Evolutionary conservation across 2,888 invertebrate species (phyloP), one percentile per base, ranked within the genome.

Genomic region (Trichopoda pennipes): DNA sequence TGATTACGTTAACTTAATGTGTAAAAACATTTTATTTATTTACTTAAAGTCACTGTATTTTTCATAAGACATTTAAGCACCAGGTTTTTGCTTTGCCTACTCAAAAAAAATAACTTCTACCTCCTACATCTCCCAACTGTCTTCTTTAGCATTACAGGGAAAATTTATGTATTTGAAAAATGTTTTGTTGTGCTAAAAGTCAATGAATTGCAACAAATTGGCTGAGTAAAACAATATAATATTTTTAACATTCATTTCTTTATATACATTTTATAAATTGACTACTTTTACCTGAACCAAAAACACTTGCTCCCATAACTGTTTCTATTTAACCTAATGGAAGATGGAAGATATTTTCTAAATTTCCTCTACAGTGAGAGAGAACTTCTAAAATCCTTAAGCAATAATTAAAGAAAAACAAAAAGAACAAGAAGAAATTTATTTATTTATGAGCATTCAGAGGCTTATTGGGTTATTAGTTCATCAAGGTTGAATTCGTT

Each of bases 201-300:
- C 89, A 88, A 88, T 88, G 88, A 89, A 87, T 88, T 88, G 88
- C 88, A 88, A 88, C 89, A 88, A 88, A 89, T 88, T 88, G 70
- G 28, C 66, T 66, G 49, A 60, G 69, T 53, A 35, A 16, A 70
- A 70, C 44, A 78, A 81, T 64, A 74, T 66, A 74, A 81, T 78
- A 78, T 81, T 70, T 69, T 68, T 16, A n/a, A 2, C 42, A n/a
- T 16, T 17, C 14, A 16, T 53, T 66, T 58, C 23, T 35, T 16
- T 16, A 6, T 23, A 64, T 17, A 74, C 49, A 64, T 64, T 64
- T n/a, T 35, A 56, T 53, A 32, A 32, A 38, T 58, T 58, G 17
- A 8, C 42, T 35, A 3, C 16, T 55, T 10, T 64, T 19, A 38
- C 19, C 58, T 21, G 23, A 42, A 16, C 55, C 32, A 1, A 1